Evolutionary conservation across 2,797 vertebrate genomes (phyloP), one percentile per base, ranked within the genome.

Genomic region (Premnoplex brunnescens): DNA sequence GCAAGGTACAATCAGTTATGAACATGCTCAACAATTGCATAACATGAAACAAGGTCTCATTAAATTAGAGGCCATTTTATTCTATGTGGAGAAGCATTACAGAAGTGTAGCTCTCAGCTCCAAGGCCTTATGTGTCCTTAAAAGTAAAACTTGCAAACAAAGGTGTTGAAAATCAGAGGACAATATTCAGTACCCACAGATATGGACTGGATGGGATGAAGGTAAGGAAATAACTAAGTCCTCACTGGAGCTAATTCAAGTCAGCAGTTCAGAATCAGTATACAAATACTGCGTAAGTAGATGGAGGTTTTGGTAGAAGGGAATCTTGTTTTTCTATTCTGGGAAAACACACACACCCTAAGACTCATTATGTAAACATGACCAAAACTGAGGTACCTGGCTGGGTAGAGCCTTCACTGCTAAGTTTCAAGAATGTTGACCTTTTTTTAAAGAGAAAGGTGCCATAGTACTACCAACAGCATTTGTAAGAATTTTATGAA

Each of bases 301-400:
- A 68, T 7, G 13, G 28, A 75, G 67, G 4, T 39, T 75, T 58
- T n/a, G 69, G 80, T 77, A 92, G 80, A 93, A 94, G 43, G 6
- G 39, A 79, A 77, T 82, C 44, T n/a, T 87, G 39, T 22, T 82
- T 83, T 82, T 85, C 68, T 63, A 3, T 56, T 80, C 56, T 67
- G 17, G 27, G 75, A 90, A 93, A 88, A 91, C 46, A 84, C 56
- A 86, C 69, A 88, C 75, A 71, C 48, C 75, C 82, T 94, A 49
- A 66, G 71, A 87, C 63, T 77, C 52, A 51, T 63, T 71, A 88
- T 5, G 37, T 28, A 88, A 86, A 92, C 54, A 84, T 0, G 9
- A 60, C 26, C 27, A 81, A 91, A 93, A 75, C 0, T 81, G 37
- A 75, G 54, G 14, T 28, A 77, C 0, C 2, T 68, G 41, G 15